These are phyloP conservation scores for Aricia artaxerxes DNA, from an alignment of 2,888 invertebrate species.

Conservation along the genomic window DNA sequence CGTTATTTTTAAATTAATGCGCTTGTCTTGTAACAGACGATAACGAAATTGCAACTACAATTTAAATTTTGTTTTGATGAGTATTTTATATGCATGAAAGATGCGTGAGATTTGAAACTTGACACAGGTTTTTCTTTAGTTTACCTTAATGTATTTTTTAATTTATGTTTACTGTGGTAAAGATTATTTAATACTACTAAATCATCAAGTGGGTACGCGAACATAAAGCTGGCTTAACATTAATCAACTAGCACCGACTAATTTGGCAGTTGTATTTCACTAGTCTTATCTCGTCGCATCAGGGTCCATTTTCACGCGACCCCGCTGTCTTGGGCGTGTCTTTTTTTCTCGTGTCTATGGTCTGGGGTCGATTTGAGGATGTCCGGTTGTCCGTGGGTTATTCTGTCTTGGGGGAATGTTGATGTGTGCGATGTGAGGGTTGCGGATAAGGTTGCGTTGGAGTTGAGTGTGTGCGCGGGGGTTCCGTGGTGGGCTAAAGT, in stretches of 20 bases:
- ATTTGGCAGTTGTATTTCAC: slow-evolving; percentile 28
- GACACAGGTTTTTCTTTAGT: too few relatives aligned
- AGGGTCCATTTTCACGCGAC: slow-evolving; percentile 59
- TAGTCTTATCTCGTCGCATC: slow-evolving; percentile 18
- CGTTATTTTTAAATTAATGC: too few relatives aligned
- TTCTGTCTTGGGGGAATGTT: slow-evolving; percentile 56
- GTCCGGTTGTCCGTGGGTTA: slow-evolving; percentile 86
- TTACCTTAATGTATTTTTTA: too few relatives aligned
- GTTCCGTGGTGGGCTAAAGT: slow-evolving; percentile 62
- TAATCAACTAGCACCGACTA: slow-evolving; percentile 24
- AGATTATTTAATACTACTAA: neutral
- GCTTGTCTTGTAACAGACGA: too few relatives aligned
- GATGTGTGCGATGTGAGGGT: slow-evolving; percentile 67
- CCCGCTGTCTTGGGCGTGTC: slow-evolving; percentile 67
- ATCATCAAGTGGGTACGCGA: neutral
- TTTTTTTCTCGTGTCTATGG: slow-evolving; percentile 78
- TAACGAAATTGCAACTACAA: too few relatives aligned
- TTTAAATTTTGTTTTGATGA: too few relatives aligned
- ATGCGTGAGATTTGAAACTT: too few relatives aligned
- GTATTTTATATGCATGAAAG: too few relatives aligned
- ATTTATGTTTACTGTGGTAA: too few relatives aligned
- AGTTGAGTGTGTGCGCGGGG: slow-evolving; percentile 75
- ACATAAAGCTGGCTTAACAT: neutral
- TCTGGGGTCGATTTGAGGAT: slow-evolving; percentile 93
- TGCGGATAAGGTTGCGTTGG: slow-evolving; percentile 76